Percentiles rank a stretch among this genome's conserved stretches.
Evolutionary conservation across 2,113 vertebrate genomes (phyloP).

Genomic region (Cinclus mexicanus): DNA sequence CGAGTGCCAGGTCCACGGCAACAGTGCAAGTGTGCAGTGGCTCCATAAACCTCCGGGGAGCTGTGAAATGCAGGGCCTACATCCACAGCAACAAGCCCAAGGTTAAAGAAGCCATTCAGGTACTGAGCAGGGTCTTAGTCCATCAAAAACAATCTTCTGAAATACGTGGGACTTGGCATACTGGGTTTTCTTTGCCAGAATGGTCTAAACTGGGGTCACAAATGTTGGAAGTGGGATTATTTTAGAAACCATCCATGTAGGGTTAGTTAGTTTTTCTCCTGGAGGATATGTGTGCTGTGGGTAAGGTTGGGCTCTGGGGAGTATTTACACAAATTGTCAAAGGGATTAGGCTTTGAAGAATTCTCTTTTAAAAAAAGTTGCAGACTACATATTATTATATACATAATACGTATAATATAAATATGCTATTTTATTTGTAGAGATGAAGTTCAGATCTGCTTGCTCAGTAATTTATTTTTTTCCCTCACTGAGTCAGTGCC

Average conservation of each 20-base stretch:
- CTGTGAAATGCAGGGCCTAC: constrained; percentile 86
- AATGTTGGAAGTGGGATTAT: background rate
- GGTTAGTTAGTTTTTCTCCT: background rate
- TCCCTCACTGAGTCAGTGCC: background rate
- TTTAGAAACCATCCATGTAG: background rate
- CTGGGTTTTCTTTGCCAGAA: background rate
- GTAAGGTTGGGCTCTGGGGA: background rate
- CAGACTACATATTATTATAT: background rate
- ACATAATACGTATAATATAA: too few species aligned
- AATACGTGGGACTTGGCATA: fast-evolving
- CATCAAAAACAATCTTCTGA: background rate
- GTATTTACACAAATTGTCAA: background rate
- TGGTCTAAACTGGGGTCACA: background rate
- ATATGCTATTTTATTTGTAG: background rate
- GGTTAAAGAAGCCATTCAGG: constrained; percentile 86
- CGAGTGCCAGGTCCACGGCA: constrained; percentile 71
- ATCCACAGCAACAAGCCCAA: constrained; percentile 88
- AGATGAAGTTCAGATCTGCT: background rate
- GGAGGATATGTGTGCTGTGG: background rate
- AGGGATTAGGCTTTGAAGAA: background rate
- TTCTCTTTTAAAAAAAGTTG: background rate
- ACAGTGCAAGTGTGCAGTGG: constrained; percentile 82
- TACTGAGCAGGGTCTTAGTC: constrained; percentile 32
- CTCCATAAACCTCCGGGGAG: constrained; percentile 81
- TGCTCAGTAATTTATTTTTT: background rate